These are phyloP conservation scores for Triplophysa dalaica DNA, from an alignment of 2,113 vertebrate genomes.

Conservation along the genomic window DNA sequence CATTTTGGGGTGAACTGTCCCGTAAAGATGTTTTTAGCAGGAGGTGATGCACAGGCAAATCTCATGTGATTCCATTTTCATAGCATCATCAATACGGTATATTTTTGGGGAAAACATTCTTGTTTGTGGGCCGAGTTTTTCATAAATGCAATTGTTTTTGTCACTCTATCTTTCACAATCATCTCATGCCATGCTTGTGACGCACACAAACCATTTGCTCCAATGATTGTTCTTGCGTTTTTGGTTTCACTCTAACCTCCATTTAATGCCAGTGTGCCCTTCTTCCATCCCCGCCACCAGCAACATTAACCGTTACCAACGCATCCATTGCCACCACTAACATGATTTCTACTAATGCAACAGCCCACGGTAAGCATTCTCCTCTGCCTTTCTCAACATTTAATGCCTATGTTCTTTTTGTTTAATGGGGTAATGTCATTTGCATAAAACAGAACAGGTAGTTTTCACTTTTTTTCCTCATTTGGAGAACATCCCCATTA, in stretches of 20 bases:
- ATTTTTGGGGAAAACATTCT: not conserved
- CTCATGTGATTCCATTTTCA: too few species aligned
- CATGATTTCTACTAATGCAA: constrained; percentile 89
- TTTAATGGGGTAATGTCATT: constrained; percentile 1
- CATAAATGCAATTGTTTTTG: not conserved
- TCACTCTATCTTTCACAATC: not conserved
- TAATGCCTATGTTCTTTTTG: constrained; percentile 5
- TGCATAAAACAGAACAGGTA: constrained; percentile 7
- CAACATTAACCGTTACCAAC: constrained; percentile 76
- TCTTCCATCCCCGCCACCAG: constrained; percentile 61
- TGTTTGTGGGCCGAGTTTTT: not conserved
- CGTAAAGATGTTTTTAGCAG: too few species aligned
- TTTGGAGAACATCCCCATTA: not conserved
- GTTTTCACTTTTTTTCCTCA: not conserved
- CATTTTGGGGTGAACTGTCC: too few species aligned
- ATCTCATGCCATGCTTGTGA: constrained; percentile 1
- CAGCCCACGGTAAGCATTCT: constrained; percentile 76
- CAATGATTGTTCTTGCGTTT: constrained; percentile 33
- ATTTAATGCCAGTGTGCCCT: constrained; percentile 49
- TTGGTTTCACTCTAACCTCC: constrained; percentile 33
- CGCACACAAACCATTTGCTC: constrained; percentile 23
- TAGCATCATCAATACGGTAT: too few species aligned
- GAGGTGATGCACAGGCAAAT: too few species aligned
- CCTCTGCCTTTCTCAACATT: constrained; percentile 31
- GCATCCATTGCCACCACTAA: constrained; percentile 90